Conservation (phyloP, 1,140 invertebrate genomes). For the Drosophila watanabei region DNA sequence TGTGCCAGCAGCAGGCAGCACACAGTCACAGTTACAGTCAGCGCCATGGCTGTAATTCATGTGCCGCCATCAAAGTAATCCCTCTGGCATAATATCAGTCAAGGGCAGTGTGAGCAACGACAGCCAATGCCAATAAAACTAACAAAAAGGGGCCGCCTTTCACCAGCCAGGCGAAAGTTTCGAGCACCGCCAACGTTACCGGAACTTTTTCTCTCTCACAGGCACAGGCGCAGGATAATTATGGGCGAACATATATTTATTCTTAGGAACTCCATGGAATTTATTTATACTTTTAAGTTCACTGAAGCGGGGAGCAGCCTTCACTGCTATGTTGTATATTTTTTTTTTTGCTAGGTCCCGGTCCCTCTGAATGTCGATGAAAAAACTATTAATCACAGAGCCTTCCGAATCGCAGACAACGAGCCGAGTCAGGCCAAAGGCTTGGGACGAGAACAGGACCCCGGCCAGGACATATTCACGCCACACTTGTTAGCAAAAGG, state of each 20-base stretch:
- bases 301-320: slow-evolving; percentile 20
- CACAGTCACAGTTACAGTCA: slow-evolving; percentile 14
- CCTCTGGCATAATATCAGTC: slow-evolving; percentile 60
- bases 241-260: slow-evolving; percentile 38
- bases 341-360: slow-evolving; percentile 19
- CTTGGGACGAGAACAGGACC: slow-evolving; percentile 26
- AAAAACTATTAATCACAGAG: slow-evolving; percentile 58
- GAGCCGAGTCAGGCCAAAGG: slow-evolving; percentile 25
- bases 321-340: slow-evolving; percentile 22
- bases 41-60: slow-evolving; percentile 50
- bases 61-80: slow-evolving; percentile 63
- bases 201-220: slow-evolving; percentile 18
- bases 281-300: slow-evolving; percentile 50
- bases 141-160: slow-evolving; percentile 22
- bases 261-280: slow-evolving; percentile 17
- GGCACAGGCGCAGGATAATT: slow-evolving; percentile 26
- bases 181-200: neutral
- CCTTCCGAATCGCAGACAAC: slow-evolving; percentile 17
- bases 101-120: slow-evolving; percentile 52
- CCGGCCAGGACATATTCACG: slow-evolving; percentile 51
- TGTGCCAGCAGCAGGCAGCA: slow-evolving; percentile 23
- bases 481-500: slow-evolving; percentile 48
- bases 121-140: slow-evolving; percentile 53
- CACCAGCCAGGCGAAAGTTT: slow-evolving; percentile 28
- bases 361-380: slow-evolving; percentile 40